Evolutionary conservation across 2,888 invertebrate genomes (phyloP).

Genomic region (Argyresthia albistria): DNA sequence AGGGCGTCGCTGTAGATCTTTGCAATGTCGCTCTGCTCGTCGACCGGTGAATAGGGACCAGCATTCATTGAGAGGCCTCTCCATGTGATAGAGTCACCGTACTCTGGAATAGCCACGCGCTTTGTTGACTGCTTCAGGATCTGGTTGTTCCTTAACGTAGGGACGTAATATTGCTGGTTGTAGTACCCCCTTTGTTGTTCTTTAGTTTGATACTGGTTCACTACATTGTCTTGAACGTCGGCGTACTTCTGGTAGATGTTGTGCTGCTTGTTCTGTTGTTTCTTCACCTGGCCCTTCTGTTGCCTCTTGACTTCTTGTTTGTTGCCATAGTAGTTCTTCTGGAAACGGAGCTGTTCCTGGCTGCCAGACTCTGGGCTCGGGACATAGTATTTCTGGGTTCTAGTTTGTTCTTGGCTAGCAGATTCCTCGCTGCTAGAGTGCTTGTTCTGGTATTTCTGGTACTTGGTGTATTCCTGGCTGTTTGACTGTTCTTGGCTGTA

Average conservation of each 20-base stretch:
- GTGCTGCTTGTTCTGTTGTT: background rate
- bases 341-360: too few species aligned
- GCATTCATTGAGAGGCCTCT: conserved; percentile 28
- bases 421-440: background rate
- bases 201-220: background rate
- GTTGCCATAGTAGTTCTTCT: background rate
- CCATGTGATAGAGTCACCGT: conserved; percentile 32
- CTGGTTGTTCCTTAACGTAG: background rate
- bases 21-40: conserved; percentile 32
- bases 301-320: background rate
- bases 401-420: background rate
- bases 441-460: background rate
- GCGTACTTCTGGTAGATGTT: background rate
- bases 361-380: too few species aligned
- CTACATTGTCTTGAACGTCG: background rate
- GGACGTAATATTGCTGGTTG: background rate
- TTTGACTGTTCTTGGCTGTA: background rate
- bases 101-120: conserved; percentile 7
- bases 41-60: conserved; percentile 22
- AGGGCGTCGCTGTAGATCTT: conserved; percentile 43
- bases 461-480: background rate
- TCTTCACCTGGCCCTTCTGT: background rate
- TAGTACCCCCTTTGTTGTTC: background rate
- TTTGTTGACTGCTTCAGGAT: background rate
- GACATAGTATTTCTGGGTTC: too few species aligned